Percentiles rank a stretch among this genome's conserved stretches.
These are phyloP conservation scores for Neolamprologus hecqui DNA, from an alignment of 2,113 vertebrate genomes.

Conservation along the genomic window DNA sequence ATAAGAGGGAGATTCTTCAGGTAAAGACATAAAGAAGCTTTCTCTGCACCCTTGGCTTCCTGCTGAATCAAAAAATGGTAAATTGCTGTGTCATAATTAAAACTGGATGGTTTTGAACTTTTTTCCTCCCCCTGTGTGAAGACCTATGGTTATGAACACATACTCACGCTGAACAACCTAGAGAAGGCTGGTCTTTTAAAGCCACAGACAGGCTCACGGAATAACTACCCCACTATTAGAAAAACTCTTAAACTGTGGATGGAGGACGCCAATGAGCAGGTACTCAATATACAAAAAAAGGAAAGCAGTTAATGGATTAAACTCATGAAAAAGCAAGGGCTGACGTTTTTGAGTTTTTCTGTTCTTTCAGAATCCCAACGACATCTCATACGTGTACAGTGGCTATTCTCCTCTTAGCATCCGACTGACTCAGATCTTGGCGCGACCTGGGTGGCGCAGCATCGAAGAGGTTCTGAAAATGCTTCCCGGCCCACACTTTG, in stretches of 20 bases:
- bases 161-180: slow-evolving; percentile 88
- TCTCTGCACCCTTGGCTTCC: not conserved
- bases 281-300: not conserved
- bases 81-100: not conserved
- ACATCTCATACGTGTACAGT: slow-evolving; percentile 96
- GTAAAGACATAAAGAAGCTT: slow-evolving; percentile 54
- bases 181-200: slow-evolving; percentile 90
- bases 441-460: slow-evolving; percentile 92
- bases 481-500: slow-evolving; percentile 93
- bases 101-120: not conserved
- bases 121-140: slow-evolving; percentile 31
- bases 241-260: slow-evolving; percentile 96
- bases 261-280: slow-evolving; percentile 97
- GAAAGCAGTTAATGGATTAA: not conserved
- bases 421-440: slow-evolving; percentile 87
- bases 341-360: not conserved
- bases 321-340: not conserved
- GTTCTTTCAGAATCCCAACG: slow-evolving; percentile 84
- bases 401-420: slow-evolving; percentile 93
- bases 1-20: slow-evolving; percentile 94
- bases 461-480: slow-evolving; percentile 97
- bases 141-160: slow-evolving; percentile 94
- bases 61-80: not conserved
- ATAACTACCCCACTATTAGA: slow-evolving; percentile 93
- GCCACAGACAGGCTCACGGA: slow-evolving; percentile 78